phyloP scores from a whole-genome alignment of 2,113 vertebrate species.

The Dendropsophus ebraccatus region DNA sequence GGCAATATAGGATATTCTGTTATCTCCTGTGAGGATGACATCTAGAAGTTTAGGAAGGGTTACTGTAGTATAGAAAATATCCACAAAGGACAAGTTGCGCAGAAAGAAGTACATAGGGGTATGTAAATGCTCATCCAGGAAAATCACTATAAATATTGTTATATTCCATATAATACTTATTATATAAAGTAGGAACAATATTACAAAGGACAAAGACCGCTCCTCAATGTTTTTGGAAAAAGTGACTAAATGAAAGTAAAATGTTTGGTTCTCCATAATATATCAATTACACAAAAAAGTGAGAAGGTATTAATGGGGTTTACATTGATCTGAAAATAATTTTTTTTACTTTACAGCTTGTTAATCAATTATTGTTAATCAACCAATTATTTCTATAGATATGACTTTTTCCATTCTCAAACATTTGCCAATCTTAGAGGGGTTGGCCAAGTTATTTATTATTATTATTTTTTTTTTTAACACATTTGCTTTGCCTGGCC shows the following conservation, averaged over 20 bases:
- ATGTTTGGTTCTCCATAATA: slow-evolving; percentile 18
- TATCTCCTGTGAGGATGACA: not conserved
- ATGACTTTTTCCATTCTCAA: too few species aligned
- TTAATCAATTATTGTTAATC: too few species aligned
- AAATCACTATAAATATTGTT: slow-evolving; percentile 13
- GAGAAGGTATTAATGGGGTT: too few species aligned
- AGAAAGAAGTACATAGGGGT: slow-evolving; percentile 50
- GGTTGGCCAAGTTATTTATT: too few species aligned
- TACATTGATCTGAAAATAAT: too few species aligned
- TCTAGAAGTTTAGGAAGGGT: slow-evolving; percentile 43
- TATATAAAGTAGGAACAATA: slow-evolving; percentile 18
- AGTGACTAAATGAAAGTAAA: slow-evolving; percentile 35
- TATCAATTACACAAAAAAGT: not conserved
- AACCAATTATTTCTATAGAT: too few species aligned
- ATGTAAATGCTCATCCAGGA: slow-evolving; percentile 10
- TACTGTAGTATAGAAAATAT: slow-evolving; percentile 28
- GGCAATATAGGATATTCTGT: slow-evolving; percentile 19
- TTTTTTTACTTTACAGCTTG: too few species aligned
- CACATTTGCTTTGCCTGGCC: too few species aligned
- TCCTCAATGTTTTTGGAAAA: slow-evolving; percentile 10
- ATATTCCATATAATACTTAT: slow-evolving; percentile 27
- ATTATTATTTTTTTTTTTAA: too few species aligned
- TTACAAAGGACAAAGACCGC: slow-evolving; percentile 14
- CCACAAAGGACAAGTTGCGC: slow-evolving; percentile 39
- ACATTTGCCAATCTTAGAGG: too few species aligned